Percentiles rank a stretch among this genome's conserved stretches.
Evolutionary conservation across 2,797 vertebrate species (phyloP).

Genomic region (Ceryle rudis): DNA sequence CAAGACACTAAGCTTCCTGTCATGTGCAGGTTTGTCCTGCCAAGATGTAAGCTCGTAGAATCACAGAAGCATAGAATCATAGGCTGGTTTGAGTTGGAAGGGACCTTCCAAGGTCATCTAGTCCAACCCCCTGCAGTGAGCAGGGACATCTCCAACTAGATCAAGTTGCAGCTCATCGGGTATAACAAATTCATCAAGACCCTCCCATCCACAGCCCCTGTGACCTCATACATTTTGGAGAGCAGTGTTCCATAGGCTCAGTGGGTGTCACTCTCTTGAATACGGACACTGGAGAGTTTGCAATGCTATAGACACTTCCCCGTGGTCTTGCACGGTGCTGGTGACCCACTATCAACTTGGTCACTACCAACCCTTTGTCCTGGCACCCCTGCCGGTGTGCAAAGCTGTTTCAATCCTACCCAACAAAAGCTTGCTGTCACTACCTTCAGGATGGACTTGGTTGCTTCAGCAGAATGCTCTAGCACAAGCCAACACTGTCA

Average conservation of each 20-base stretch:
- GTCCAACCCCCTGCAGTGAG: not conserved
- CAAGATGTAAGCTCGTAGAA: not conserved
- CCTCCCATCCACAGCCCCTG: not conserved
- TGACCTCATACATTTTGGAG: not conserved
- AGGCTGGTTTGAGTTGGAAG: not conserved
- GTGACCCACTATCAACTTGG: not conserved
- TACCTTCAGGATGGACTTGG: not conserved
- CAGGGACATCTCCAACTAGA: not conserved
- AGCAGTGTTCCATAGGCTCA: fast-evolving
- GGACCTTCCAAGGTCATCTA: not conserved
- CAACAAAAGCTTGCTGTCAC: not conserved
- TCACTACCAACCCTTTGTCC: not conserved
- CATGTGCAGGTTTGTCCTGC: not conserved
- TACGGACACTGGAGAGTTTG: not conserved
- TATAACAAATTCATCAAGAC: not conserved
- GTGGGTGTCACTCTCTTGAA: not conserved
- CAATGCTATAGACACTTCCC: not conserved
- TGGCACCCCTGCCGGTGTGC: not conserved
- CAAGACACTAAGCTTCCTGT: not conserved
- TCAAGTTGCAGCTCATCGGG: not conserved
- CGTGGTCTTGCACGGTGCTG: not conserved
- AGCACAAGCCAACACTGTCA: not conserved
- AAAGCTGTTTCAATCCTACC: not conserved
- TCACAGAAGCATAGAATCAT: not conserved
- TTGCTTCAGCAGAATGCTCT: not conserved